Evolutionary conservation across 1,140 invertebrate genomes (phyloP), one percentile per base, ranked within the genome.

Genomic region (Aphis craccivora): DNA sequence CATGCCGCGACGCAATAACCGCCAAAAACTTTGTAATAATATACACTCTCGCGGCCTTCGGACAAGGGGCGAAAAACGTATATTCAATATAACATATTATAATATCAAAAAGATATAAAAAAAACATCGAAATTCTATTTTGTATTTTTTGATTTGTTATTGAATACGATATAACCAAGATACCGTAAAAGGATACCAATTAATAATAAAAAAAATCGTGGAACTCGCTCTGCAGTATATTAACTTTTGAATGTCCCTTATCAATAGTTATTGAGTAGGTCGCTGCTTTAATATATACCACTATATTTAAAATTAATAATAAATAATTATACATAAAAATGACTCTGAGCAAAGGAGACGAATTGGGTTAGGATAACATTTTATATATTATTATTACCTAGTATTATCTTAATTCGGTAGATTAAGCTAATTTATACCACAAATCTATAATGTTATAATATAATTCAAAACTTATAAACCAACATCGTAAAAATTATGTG

Each of bases 11-110:
- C 45, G 90, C 67, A 81, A 92, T 92, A 92, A 92, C 90, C 90
- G n/a, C 90, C 90, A 35, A 92, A 92, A 92, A 92, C 43, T 92
- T 92, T 92, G 90, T 83, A 92, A 92, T 92, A 92, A 92, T 90
- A 90, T 90, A 60, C 90, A 91, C 55, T 81, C 90, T 45, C 90
- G 7, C 45, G 60, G 48, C 35, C n/a, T 14, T 51, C 88, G 88
- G 88, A 89, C 51, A 89, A 55, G 48, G 88, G 89, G 53, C 25
- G 53, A 60, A 90, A 88, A 90, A 43, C 89, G 89, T 90, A 67
- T 67, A 90, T 90, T 90, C 89, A 67, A 90, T 90, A 90, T 43
- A 90, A 90, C 87, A 55, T 55, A 89, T 30, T 55, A 89, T 30
- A 89, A 88, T n/a, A 88, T 88, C 86, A 30, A 48, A 88, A 35